Conservation (phyloP, 2,113 vertebrate genomes). For the Accipiter cooperii region DNA sequence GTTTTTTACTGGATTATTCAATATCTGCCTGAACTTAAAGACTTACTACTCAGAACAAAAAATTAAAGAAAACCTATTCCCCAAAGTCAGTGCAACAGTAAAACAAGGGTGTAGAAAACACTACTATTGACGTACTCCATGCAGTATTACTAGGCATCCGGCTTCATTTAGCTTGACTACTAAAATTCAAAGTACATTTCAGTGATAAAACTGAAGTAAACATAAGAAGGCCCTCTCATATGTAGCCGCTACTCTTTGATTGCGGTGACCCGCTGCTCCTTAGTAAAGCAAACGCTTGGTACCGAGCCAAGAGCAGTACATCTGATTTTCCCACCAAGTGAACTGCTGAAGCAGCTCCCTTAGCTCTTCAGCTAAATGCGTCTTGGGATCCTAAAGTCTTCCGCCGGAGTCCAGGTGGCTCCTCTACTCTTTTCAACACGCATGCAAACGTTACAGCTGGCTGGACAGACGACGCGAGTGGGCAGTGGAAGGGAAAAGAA, state of each 20-base stretch:
- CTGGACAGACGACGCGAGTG: not conserved
- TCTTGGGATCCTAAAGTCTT: not conserved
- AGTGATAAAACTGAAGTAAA: not conserved
- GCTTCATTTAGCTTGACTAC: not conserved
- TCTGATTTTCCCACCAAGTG: constrained; percentile 46
- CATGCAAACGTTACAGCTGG: not conserved
- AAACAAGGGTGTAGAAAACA: not conserved
- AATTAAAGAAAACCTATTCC: not conserved
- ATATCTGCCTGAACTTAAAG: not conserved
- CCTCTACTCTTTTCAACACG: not conserved
- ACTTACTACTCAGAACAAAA: not conserved
- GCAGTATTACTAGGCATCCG: not conserved
- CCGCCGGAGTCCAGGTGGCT: not conserved
- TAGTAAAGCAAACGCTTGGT: not conserved
- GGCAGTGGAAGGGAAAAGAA: not conserved
- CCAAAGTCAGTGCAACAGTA: not conserved
- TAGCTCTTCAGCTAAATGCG: not conserved
- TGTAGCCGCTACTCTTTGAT: not conserved
- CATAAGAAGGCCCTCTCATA: not conserved
- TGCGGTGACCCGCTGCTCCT: not conserved
- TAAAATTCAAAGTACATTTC: not conserved
- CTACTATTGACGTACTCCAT: not conserved
- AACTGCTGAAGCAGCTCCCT: constrained; percentile 23
- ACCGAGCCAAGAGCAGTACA: constrained; percentile 3
- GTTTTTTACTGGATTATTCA: not conserved